phyloP scores from a whole-genome alignment of 2,797 vertebrate genomes.

The Urophycis tenuis region DNA sequence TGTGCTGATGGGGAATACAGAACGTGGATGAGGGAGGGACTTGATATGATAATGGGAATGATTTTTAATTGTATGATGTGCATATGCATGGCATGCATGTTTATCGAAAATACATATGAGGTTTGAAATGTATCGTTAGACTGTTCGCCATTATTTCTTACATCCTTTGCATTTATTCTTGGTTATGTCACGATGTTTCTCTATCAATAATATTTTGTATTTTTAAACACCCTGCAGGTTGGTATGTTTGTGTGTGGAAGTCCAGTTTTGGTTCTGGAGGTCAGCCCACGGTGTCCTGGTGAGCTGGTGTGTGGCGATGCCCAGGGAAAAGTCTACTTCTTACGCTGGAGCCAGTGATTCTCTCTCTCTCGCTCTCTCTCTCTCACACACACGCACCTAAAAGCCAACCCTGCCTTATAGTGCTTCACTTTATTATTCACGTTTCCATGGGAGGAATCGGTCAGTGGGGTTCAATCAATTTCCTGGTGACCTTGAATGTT shows the following conservation, averaged over 20 bases:
- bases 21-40: not conserved
- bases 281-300: constrained; percentile 56
- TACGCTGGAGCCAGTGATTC: constrained; percentile 68
- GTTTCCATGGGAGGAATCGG: not conserved
- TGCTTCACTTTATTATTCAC: not conserved
- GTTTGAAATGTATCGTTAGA: not conserved
- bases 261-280: constrained; percentile 71
- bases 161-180: not conserved
- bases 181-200: not conserved
- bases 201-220: too few species aligned
- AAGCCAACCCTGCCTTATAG: not conserved
- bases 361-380: too few species aligned
- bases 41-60: not conserved
- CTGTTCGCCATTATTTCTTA: not conserved
- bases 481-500: not conserved
- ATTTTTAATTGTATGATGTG: not conserved
- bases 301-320: constrained; percentile 72
- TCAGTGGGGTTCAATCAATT: not conserved
- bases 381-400: not conserved
- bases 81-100: not conserved
- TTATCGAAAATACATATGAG: not conserved
- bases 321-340: constrained; percentile 75
- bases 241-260: constrained; percentile 78
- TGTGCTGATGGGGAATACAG: constrained; percentile 24
- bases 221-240: constrained; percentile 62